These are phyloP conservation scores for Lasioglossum morio DNA, from an alignment of 2,888 invertebrate genomes.

Conservation along the genomic window DNA sequence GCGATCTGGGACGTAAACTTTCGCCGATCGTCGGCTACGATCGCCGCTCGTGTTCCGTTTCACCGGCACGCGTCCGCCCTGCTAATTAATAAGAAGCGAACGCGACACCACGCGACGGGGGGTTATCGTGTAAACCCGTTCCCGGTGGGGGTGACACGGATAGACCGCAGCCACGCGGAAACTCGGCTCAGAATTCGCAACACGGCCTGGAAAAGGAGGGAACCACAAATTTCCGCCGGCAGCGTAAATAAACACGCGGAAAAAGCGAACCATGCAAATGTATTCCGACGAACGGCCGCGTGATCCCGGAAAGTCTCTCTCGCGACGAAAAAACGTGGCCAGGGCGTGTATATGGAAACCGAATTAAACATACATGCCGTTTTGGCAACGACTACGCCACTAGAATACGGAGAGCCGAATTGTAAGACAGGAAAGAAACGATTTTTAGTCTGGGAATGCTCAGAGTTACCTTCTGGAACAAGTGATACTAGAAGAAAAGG, in stretches of 20 bases:
- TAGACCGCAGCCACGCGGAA: background rate
- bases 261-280: slow-evolving; percentile 74
- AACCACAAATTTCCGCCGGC: slow-evolving; percentile 52
- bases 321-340: slow-evolving; percentile 60
- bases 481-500: background rate
- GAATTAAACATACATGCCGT: slow-evolving; percentile 73
- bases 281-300: slow-evolving; percentile 70
- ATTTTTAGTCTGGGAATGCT: background rate
- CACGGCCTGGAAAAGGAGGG: slow-evolving; percentile 11
- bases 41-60: slow-evolving; percentile 28
- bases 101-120: slow-evolving; percentile 15
- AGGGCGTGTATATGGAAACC: slow-evolving; percentile 67
- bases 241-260: slow-evolving; percentile 70
- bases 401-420: slow-evolving; percentile 1
- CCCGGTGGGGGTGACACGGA: background rate
- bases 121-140: background rate
- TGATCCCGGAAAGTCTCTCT: slow-evolving; percentile 69
- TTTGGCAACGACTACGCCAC: background rate
- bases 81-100: slow-evolving; percentile 18
- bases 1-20: slow-evolving; percentile 19
- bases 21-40: slow-evolving; percentile 30
- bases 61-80: slow-evolving; percentile 25
- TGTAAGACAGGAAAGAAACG: slow-evolving; percentile 9
- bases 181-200: slow-evolving; percentile 28
- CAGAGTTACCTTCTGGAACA: background rate